phyloP scores from a whole-genome alignment of 2,113 vertebrate genomes.

The Xenopus borealis region DNA sequence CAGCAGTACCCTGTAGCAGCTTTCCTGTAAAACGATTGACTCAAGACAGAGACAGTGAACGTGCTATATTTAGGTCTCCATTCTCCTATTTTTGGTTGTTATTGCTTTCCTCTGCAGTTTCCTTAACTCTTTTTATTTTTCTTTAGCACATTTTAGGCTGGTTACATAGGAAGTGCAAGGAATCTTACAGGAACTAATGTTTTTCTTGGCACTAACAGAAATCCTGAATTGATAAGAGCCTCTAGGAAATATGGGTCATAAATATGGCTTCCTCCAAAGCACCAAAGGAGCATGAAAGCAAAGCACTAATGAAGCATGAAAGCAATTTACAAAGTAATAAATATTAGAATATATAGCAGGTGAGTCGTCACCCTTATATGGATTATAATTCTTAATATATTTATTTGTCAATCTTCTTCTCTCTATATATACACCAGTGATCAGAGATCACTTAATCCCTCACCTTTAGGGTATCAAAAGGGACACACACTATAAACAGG shows the following conservation, averaged over 20 bases:
- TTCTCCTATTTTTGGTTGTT: conserved; percentile 76
- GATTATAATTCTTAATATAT: too few relatives aligned
- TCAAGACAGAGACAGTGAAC: conserved; percentile 60
- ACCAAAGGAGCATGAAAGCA: conserved; percentile 14
- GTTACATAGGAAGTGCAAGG: conserved; percentile 60
- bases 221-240: conserved; percentile 62
- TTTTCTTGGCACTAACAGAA: conserved; percentile 57
- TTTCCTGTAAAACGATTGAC: conserved; percentile 59
- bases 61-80: conserved; percentile 76
- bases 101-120: conserved; percentile 71
- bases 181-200: conserved; percentile 59
- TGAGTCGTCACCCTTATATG: too few relatives aligned
- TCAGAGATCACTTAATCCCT: too few relatives aligned
- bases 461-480: too few relatives aligned
- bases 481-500: too few relatives aligned
- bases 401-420: too few relatives aligned
- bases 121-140: conserved; percentile 59
- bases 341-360: too few relatives aligned
- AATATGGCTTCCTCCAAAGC: conserved; percentile 54
- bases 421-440: too few relatives aligned
- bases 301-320: conserved; percentile 14
- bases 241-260: conserved; percentile 53
- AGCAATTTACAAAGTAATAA: conserved; percentile 1
- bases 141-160: conserved; percentile 59
- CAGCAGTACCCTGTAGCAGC: conserved; percentile 42